Conservation (phyloP, 2,113 vertebrate genomes). For the Percina caprodes region DNA sequence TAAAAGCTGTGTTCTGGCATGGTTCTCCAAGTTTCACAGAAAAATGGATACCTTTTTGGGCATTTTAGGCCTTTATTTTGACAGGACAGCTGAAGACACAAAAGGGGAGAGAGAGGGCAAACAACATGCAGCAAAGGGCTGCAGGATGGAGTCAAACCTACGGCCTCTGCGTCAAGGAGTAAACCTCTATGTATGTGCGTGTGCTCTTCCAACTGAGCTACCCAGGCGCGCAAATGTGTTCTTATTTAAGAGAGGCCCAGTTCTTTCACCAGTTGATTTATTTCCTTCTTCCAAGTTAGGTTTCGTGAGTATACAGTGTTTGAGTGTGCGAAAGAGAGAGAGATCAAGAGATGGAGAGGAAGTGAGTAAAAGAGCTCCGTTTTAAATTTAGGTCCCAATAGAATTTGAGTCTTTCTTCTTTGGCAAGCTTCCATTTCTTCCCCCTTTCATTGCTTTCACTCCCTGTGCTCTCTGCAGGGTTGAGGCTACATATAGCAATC, state of each 20-base stretch:
- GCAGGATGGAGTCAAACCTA: too few species aligned
- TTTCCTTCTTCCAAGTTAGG: constrained; percentile 12
- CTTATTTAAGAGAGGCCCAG: constrained; percentile 17
- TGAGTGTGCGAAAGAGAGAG: constrained; percentile 8
- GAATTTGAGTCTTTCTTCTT: constrained; percentile 69
- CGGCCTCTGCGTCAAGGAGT: too few species aligned
- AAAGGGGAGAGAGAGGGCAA: too few species aligned
- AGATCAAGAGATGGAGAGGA: constrained; percentile 26
- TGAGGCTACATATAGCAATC: constrained; percentile 55
- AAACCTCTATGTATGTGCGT: too few species aligned
- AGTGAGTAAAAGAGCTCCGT: constrained; percentile 52
- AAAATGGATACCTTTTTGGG: constrained; percentile 1
- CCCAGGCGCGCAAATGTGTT: neutral
- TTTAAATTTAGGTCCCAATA: constrained; percentile 69
- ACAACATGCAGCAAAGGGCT: too few species aligned
- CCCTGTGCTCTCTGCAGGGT: constrained; percentile 39
- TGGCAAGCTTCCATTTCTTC: constrained; percentile 62
- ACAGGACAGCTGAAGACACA: too few species aligned
- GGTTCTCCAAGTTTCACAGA: constrained; percentile 15
- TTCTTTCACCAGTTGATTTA: constrained; percentile 29
- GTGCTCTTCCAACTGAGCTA: too few species aligned
- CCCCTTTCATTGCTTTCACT: constrained; percentile 65
- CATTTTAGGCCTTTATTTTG: too few species aligned
- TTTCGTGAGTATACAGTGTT: neutral
- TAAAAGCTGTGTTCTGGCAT: constrained; percentile 9